Evolutionary conservation across 2,888 invertebrate species (phyloP).

Genomic region (Glomeris marginata): DNA sequence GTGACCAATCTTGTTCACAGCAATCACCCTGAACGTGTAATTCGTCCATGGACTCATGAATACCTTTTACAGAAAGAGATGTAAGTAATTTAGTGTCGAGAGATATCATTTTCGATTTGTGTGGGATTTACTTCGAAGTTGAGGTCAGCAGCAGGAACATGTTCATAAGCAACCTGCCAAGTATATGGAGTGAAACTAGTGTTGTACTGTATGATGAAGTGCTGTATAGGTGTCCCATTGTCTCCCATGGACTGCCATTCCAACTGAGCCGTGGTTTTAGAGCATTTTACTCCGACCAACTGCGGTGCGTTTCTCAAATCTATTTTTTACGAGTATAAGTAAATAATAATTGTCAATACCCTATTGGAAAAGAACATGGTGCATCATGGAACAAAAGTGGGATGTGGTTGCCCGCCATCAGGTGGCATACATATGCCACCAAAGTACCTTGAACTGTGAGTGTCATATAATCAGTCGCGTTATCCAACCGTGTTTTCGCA

Average conservation of each 20-base stretch:
- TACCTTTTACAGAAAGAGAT: conserved; percentile 22
- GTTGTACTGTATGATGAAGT: conserved; percentile 80
- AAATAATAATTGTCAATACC: too few species aligned
- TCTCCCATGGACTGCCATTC: conserved; percentile 84
- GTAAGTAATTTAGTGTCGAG: too few species aligned
- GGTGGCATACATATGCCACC: too few species aligned
- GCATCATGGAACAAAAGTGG: too few species aligned
- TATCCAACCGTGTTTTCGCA: conserved; percentile 76
- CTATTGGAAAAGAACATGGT: too few species aligned
- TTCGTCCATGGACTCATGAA: conserved; percentile 78
- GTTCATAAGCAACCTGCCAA: conserved; percentile 65
- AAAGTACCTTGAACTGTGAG: conserved; percentile 69
- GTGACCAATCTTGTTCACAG: conserved; percentile 81
- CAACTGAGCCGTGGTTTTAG: conserved; percentile 53
- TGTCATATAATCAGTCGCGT: conserved; percentile 67
- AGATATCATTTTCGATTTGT: too few species aligned
- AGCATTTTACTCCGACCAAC: conserved; percentile 50
- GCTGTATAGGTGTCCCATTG: conserved; percentile 83
- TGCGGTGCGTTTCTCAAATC: conserved; percentile 82
- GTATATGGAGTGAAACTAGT: conserved; percentile 84
- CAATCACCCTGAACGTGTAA: conserved; percentile 86
- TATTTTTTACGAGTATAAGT: conserved; percentile 21
- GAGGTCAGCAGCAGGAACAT: conserved; percentile 55
- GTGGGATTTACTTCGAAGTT: conserved; percentile 6
- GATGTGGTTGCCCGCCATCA: too few species aligned